Evolutionary conservation across 2,113 vertebrate species (phyloP).

Genomic region (Dolichallabes microphthalmus): DNA sequence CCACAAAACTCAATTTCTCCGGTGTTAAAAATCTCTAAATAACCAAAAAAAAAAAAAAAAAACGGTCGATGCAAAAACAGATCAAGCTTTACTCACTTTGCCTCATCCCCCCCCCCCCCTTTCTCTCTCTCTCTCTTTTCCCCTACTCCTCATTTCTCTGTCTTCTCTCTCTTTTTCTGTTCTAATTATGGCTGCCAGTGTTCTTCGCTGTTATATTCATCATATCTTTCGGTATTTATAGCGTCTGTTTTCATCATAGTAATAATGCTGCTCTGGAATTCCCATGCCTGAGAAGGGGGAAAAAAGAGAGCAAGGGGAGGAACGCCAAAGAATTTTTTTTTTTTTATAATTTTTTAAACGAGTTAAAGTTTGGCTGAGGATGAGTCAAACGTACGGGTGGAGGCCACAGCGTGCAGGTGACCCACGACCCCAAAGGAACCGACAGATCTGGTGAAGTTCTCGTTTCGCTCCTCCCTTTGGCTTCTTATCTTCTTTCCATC

Average conservation of each 20-base stretch:
- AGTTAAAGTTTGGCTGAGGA: constrained; percentile 60
- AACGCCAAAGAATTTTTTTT: no score
- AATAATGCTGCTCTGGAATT: constrained; percentile 77
- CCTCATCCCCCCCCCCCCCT: not conserved
- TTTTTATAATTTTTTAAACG: no score
- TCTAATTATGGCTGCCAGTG: constrained; percentile 75
- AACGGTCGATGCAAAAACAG: constrained; percentile 79
- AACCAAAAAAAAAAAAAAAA: constrained; percentile 57
- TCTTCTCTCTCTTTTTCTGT: constrained; percentile 63
- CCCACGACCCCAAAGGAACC: constrained; percentile 6
- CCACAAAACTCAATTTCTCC: constrained; percentile 58
- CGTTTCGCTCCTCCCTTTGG: not conserved
- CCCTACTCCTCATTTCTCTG: constrained; percentile 6
- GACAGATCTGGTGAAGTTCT: constrained; percentile 1
- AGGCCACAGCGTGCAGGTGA: constrained; percentile 68
- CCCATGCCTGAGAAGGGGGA: constrained; percentile 60
- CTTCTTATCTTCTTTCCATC: not conserved
- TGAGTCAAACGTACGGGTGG: constrained; percentile 71
- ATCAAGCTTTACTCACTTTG: constrained; percentile 69
- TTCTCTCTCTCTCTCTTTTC: not conserved
- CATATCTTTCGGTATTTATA: constrained; percentile 77
- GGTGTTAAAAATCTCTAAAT: constrained; percentile 71
- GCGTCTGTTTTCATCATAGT: constrained; percentile 77
- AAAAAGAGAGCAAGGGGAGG: constrained; percentile 36
- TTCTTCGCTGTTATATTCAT: constrained; percentile 79